Evolutionary conservation across 2,888 invertebrate genomes (phyloP).

Genomic region (Cephus runcator): DNA sequence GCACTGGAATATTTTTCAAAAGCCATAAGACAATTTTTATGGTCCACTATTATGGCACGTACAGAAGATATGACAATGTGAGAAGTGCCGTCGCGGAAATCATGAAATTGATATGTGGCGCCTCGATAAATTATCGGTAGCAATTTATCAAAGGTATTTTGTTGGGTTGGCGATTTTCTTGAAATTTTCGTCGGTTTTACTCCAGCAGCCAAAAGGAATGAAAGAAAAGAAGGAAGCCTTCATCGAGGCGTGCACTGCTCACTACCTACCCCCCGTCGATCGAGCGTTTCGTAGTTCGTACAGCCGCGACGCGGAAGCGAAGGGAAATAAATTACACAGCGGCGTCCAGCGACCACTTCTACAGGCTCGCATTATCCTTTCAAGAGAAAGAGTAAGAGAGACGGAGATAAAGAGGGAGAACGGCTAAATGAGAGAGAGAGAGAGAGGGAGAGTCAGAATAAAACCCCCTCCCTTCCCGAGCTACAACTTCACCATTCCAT

Average conservation of each 20-base stretch:
- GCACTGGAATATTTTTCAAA: neutral
- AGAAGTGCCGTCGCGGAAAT: slow-evolving; percentile 37
- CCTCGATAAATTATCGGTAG: slow-evolving; percentile 50
- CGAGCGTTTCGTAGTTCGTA: slow-evolving; percentile 51
- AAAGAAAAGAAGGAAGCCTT: slow-evolving; percentile 31
- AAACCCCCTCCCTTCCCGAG: slow-evolving; percentile 20
- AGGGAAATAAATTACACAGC: slow-evolving; percentile 59
- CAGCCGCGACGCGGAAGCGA: slow-evolving; percentile 60
- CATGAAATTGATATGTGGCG: slow-evolving; percentile 42
- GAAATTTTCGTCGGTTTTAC: slow-evolving; percentile 51
- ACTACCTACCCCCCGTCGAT: slow-evolving; percentile 51
- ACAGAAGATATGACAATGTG: neutral
- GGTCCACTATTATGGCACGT: neutral
- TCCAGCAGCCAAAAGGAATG: slow-evolving; percentile 22
- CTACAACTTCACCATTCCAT: slow-evolving; percentile 17
- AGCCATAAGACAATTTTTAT: neutral
- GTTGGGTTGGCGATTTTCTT: slow-evolving; percentile 54
- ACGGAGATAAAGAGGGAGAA: neutral
- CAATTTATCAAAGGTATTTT: slow-evolving; percentile 52
- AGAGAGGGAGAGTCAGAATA: neutral
- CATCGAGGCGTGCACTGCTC: slow-evolving; percentile 41
- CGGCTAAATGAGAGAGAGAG: neutral
- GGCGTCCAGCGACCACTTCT: slow-evolving; percentile 51
- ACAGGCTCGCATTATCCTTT: slow-evolving; percentile 38
- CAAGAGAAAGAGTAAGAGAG: neutral